Percentiles rank a stretch among this genome's conserved stretches.
These are phyloP conservation scores for Heliconius himera DNA, from an alignment of 1,140 invertebrate genomes.

Conservation along the genomic window DNA sequence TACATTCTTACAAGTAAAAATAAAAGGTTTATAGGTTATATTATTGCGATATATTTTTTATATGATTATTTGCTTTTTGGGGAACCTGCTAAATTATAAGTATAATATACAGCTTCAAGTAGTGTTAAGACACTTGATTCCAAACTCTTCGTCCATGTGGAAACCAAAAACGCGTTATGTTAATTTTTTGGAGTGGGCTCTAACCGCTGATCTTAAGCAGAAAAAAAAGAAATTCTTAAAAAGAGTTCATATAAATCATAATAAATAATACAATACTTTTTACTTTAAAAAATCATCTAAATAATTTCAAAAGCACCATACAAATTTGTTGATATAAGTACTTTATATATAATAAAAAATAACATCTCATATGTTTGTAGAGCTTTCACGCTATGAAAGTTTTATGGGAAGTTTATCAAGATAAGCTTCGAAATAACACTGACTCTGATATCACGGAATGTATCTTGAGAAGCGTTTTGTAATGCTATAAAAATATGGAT, in stretches of 20 bases:
- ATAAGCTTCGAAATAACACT: constrained; percentile 17
- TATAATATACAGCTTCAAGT: too few relatives aligned
- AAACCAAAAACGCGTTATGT: too few relatives aligned
- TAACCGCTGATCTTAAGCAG: too few relatives aligned
- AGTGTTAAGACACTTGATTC: too few relatives aligned
- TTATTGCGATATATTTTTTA: neutral
- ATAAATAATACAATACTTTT: neutral
- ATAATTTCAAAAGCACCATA: neutral
- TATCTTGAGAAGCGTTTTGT: constrained; percentile 16
- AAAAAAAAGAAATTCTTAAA: too few relatives aligned
- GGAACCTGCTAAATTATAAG: too few relatives aligned
- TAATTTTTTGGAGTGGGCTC: too few relatives aligned
- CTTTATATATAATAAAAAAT: constrained; percentile 2
- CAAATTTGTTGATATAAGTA: neutral
- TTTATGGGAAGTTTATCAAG: constrained; percentile 30
- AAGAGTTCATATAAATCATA: too few relatives aligned
- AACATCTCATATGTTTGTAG: neutral
- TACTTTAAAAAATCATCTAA: neutral
- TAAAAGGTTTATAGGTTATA: neutral
- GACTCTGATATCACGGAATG: constrained; percentile 21
- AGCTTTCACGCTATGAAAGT: constrained; percentile 13
- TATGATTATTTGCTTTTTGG: neutral
- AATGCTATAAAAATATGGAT: neutral
- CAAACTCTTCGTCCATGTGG: too few relatives aligned
- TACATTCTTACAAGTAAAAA: neutral